A percentile compares a stretch with the other conserved stretches of the same genome.
These are phyloP conservation scores for Nothoprocta pentlandii DNA, from an alignment of 2,113 vertebrate species.

Conservation along the genomic window DNA sequence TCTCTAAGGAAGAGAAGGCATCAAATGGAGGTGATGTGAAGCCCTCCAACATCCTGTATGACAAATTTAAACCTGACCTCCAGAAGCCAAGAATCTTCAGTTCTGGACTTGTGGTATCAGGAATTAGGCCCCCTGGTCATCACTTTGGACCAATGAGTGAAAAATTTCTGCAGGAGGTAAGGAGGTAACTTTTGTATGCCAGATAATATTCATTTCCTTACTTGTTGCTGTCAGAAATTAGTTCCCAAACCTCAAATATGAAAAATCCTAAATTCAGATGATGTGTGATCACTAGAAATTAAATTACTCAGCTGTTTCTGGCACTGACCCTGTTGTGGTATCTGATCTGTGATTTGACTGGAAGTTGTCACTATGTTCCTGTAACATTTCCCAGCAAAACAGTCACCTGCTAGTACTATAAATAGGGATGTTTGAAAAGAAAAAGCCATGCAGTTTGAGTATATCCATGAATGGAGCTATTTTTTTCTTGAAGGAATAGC, in stretches of 20 bases:
- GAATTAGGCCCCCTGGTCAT: constrained; percentile 82
- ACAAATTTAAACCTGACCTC: constrained; percentile 90
- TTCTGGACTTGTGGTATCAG: constrained; percentile 81
- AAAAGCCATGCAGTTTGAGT: neutral
- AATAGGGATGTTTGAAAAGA: neutral
- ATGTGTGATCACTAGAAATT: neutral
- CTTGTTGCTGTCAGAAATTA: constrained; percentile 14
- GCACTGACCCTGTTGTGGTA: neutral
- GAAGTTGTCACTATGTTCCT: neutral
- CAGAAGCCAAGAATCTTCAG: constrained; percentile 86
- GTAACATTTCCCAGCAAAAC: neutral
- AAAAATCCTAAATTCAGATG: neutral
- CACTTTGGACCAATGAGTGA: constrained; percentile 79
- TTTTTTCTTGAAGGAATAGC: neutral
- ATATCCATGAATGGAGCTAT: neutral
- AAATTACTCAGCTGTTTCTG: neutral
- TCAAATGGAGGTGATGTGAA: constrained; percentile 70
- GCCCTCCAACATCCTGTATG: constrained; percentile 78
- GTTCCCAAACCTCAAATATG: neutral
- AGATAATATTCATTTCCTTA: neutral
- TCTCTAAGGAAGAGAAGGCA: constrained; percentile 78
- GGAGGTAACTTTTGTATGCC: neutral
- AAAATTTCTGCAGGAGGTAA: constrained; percentile 90
- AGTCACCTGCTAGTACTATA: neutral
- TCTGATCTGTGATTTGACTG: neutral